Percentiles rank a stretch among this genome's conserved stretches.
Evolutionary conservation across 2,888 invertebrate species (phyloP).

Genomic region (Atrina japonica): DNA sequence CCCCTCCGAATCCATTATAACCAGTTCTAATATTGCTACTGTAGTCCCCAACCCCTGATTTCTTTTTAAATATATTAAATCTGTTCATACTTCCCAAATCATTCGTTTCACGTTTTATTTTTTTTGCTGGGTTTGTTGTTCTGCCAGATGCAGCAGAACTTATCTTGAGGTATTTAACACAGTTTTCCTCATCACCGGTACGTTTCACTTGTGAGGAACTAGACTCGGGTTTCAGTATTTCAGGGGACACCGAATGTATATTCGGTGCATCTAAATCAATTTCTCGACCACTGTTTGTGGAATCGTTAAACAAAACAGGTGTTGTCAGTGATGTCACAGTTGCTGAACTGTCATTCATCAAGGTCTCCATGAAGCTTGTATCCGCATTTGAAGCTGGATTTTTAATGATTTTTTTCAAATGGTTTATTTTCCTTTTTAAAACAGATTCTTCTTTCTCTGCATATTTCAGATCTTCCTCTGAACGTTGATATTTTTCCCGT

Average conservation of each 20-base stretch:
- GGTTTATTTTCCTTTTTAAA: slow-evolving; percentile 53
- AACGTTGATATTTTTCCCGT: slow-evolving; percentile 60
- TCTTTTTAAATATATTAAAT: slow-evolving; percentile 70
- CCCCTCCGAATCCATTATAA: slow-evolving; percentile 72
- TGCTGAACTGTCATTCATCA: slow-evolving; percentile 55
- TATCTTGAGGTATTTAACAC: slow-evolving; percentile 64
- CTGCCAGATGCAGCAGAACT: slow-evolving; percentile 51
- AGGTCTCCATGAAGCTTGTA: slow-evolving; percentile 61
- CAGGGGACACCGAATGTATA: slow-evolving; percentile 13
- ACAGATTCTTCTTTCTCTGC: slow-evolving; percentile 63
- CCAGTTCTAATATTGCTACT: slow-evolving; percentile 64
- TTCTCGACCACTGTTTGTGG: slow-evolving; percentile 27
- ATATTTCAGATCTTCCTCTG: slow-evolving; percentile 67
- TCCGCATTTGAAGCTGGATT: slow-evolving; percentile 52
- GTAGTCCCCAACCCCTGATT: slow-evolving; percentile 47
- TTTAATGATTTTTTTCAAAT: slow-evolving; percentile 51
- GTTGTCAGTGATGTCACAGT: slow-evolving; percentile 37
- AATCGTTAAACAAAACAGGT: slow-evolving; percentile 51
- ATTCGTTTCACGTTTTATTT: slow-evolving; percentile 39
- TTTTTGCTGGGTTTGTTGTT: slow-evolving; percentile 51
- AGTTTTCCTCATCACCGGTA: slow-evolving; percentile 48
- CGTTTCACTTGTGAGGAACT: slow-evolving; percentile 18
- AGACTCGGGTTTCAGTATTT: slow-evolving; percentile 23
- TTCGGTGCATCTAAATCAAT: slow-evolving; percentile 45
- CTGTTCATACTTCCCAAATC: slow-evolving; percentile 20